These are phyloP conservation scores for Calliopum simillimum DNA, from an alignment of 2,888 invertebrate species.

Conservation along the genomic window DNA sequence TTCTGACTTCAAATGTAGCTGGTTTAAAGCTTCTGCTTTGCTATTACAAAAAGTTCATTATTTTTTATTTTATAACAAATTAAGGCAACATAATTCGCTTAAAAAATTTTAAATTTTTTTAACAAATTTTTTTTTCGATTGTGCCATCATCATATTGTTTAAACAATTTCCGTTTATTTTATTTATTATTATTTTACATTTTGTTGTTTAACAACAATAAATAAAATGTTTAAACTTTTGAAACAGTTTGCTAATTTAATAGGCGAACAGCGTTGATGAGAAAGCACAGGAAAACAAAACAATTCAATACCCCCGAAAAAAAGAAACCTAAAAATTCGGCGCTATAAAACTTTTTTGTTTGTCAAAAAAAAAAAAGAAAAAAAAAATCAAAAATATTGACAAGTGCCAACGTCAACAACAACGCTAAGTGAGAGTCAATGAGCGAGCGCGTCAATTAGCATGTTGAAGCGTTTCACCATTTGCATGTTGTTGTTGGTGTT, in stretches of 20 bases:
- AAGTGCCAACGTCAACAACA: not conserved
- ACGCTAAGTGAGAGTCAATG: no score
- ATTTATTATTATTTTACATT: not conserved
- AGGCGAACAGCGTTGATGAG: constrained; percentile 50
- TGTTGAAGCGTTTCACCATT: no score
- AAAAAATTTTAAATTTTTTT: constrained; percentile 10
- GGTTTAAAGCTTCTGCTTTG: constrained; percentile 5
- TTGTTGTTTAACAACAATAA: constrained; percentile 30
- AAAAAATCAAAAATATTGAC: no score
- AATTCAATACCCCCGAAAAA: not conserved
- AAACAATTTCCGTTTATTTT: constrained; percentile 5
- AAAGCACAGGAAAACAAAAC: not conserved
- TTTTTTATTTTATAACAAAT: constrained; percentile 10
- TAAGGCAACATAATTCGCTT: not conserved
- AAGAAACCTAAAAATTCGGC: constrained; percentile 19
- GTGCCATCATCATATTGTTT: not conserved
- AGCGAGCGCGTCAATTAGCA: no score
- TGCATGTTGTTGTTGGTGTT: no score
- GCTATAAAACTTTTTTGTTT: constrained; percentile 12
- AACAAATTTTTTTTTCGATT: constrained; percentile 2
- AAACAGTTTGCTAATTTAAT: constrained; percentile 62
- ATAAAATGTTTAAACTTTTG: constrained; percentile 63
- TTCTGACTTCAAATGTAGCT: not conserved
- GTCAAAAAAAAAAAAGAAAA: constrained; percentile 23
- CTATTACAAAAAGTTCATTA: constrained; percentile 31